phyloP scores from a whole-genome alignment of 2,113 vertebrate species.

The Crocuta crocuta region DNA sequence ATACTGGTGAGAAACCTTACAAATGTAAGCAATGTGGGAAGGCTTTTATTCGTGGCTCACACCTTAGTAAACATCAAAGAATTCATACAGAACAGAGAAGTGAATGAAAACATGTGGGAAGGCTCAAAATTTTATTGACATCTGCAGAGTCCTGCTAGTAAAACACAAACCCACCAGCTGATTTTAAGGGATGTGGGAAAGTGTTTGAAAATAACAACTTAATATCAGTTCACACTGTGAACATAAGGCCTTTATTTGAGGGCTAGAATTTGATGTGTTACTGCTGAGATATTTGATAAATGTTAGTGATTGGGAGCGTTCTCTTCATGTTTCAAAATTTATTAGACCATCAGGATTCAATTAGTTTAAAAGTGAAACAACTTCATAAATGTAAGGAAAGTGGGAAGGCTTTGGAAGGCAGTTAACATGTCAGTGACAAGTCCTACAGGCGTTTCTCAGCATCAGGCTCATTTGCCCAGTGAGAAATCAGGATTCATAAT shows the following conservation, averaged over 20 bases:
- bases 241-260: background rate
- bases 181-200: background rate
- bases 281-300: background rate
- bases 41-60: constrained; percentile 74
- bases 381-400: background rate
- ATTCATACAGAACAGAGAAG: constrained; percentile 71
- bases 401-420: background rate
- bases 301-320: background rate
- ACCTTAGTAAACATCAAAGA: constrained; percentile 85
- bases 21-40: constrained; percentile 76
- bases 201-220: background rate
- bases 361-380: background rate
- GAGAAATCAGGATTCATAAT: background rate
- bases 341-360: background rate
- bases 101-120: constrained; percentile 60
- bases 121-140: constrained; percentile 17
- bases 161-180: background rate
- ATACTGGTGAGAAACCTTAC: constrained; percentile 80
- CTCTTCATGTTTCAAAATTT: constrained; percentile 30
- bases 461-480: background rate
- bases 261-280: background rate
- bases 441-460: background rate
- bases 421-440: background rate
- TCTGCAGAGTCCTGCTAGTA: background rate
- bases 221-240: background rate